Evolutionary conservation across 2,888 invertebrate species (phyloP).

Genomic region (Caenorhabditis sp.): DNA sequence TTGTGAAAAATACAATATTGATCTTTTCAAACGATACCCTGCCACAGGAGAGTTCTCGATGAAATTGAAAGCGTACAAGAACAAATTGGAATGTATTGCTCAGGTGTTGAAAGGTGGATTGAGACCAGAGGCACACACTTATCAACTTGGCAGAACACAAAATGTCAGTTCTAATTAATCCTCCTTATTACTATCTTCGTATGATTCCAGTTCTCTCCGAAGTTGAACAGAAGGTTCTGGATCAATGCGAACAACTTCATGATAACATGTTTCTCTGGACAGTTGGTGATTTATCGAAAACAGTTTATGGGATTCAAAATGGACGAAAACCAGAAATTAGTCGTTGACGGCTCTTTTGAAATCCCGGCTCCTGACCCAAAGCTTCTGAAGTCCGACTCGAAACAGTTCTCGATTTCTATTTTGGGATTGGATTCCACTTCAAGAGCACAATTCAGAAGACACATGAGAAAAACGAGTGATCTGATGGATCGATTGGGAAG

Average conservation of each 20-base stretch:
- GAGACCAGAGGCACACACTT: constrained; percentile 48
- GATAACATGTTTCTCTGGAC: constrained; percentile 56
- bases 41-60: constrained; percentile 58
- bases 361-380: background rate
- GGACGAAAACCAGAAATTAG: constrained; percentile 19
- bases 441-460: constrained; percentile 65
- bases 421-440: constrained; percentile 66
- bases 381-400: constrained; percentile 10
- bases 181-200: background rate
- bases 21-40: constrained; percentile 58
- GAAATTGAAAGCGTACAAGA: constrained; percentile 22
- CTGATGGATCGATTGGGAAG: constrained; percentile 62
- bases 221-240: constrained; percentile 50
- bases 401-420: constrained; percentile 43
- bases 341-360: constrained; percentile 41
- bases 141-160: constrained; percentile 42
- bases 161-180: background rate
- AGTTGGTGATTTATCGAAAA: constrained; percentile 55
- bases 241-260: constrained; percentile 70
- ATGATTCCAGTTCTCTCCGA: constrained; percentile 51
- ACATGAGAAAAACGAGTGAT: constrained; percentile 57
- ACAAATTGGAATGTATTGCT: constrained; percentile 49
- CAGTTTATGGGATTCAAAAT: constrained; percentile 69
- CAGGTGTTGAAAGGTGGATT: constrained; percentile 63
- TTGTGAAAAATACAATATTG: constrained; percentile 53